phyloP scores from a whole-genome alignment of 2,113 vertebrate species.

The Nothoprocta pentlandii region DNA sequence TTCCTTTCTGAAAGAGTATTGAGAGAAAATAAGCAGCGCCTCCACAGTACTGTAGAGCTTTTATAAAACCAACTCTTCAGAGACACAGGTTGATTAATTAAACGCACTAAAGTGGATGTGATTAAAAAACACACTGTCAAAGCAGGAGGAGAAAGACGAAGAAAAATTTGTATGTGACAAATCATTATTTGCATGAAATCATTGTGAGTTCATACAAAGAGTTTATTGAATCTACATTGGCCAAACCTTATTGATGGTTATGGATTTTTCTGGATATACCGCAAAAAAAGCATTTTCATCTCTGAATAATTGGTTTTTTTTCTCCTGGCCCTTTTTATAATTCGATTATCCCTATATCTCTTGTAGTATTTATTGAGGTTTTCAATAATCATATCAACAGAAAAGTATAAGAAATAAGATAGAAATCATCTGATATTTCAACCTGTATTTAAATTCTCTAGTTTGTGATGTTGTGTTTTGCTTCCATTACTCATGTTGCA shows the following conservation, averaged over 20 bases:
- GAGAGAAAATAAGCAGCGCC: slow-evolving; percentile 21
- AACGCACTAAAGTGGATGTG: slow-evolving; percentile 41
- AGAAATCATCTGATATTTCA: background rate
- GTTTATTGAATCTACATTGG: background rate
- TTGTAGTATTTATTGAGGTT: background rate
- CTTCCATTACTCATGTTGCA: background rate
- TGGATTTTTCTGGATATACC: slow-evolving; percentile 54
- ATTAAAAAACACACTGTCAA: slow-evolving; percentile 58
- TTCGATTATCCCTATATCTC: background rate
- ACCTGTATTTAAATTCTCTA: background rate
- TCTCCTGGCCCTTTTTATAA: background rate
- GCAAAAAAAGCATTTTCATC: slow-evolving; percentile 47
- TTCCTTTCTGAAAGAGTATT: slow-evolving; percentile 10
- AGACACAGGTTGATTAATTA: slow-evolving; percentile 61
- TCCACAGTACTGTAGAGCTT: slow-evolving; percentile 16
- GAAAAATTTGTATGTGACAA: slow-evolving; percentile 39
- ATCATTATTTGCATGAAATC: slow-evolving; percentile 54
- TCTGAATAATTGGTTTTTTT: background rate
- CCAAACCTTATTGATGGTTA: slow-evolving; percentile 50
- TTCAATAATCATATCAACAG: background rate
- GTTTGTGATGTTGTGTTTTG: background rate
- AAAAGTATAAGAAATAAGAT: background rate
- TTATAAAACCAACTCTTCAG: slow-evolving; percentile 42
- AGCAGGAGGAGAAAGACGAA: slow-evolving; percentile 39
- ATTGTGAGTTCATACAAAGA: slow-evolving; percentile 49